phyloP scores from a whole-genome alignment of 2,113 vertebrate species.

The Semicossyphus pulcher region DNA sequence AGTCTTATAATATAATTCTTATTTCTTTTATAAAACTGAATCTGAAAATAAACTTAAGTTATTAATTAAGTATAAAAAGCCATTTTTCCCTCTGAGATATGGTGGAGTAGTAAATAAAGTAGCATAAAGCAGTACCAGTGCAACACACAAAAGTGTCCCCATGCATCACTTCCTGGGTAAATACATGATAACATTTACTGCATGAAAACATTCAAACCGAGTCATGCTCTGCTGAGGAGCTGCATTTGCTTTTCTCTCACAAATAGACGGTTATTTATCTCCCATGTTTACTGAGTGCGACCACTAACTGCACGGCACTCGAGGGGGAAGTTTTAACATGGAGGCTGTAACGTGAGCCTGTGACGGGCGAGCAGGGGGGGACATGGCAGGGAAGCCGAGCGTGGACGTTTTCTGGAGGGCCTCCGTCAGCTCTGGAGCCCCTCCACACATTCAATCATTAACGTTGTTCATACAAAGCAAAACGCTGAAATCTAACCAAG shows the following conservation, averaged over 20 bases:
- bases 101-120: too few species aligned
- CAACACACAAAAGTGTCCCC: too few species aligned
- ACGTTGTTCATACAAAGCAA: conserved; percentile 49
- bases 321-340: neutral
- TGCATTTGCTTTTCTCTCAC: neutral
- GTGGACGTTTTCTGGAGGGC: conserved; percentile 40
- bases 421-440: neutral
- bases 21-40: too few species aligned
- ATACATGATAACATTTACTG: conserved; percentile 44
- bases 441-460: conserved; percentile 69
- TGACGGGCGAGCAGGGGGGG: neutral
- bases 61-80: too few species aligned
- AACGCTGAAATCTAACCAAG: conserved; percentile 62
- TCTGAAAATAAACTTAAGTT: too few species aligned
- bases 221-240: conserved; percentile 8
- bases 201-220: conserved; percentile 27
- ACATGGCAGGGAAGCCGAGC: conserved; percentile 9
- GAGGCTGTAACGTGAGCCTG: conserved; percentile 30
- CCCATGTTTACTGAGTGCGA: neutral
- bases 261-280: conserved; percentile 15
- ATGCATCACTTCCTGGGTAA: conserved; percentile 46
- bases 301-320: neutral
- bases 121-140: too few species aligned
- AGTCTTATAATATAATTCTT: too few species aligned
- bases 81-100: too few species aligned